Evolutionary conservation across 1,140 invertebrate genomes (phyloP), one percentile per base, ranked within the genome.

Genomic region (Drosophila seguyi): DNA sequence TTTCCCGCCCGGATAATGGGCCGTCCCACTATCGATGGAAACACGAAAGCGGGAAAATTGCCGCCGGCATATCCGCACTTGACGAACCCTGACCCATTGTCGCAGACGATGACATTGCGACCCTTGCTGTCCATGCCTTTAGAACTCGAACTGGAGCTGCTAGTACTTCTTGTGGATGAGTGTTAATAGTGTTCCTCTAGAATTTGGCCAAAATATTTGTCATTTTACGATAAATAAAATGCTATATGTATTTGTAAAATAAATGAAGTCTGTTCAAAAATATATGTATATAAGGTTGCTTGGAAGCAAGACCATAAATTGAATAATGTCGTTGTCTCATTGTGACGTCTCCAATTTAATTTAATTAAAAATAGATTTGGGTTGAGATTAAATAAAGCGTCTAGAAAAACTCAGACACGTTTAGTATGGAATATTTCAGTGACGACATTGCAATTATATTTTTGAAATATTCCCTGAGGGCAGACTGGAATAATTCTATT

Each of bases 51-150:
- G 63, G 99, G 99, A 93, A 99, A 99, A 94, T 99, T 99, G 59
- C 98, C 97, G 45, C 99, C 99, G 75, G 98, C 99, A 95, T 99
- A 99, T 79, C 99, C 99, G 94, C 99, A 99, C 94, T 99, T 99
- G 7, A 99, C 99, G 95, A 99, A 99, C 93, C 98, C 98, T 56
- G 98, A 99, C 91, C 99, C 98, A 95, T 99, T 99, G 94, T 99
- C 99, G 94, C 98, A 99, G 77, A 99, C 98, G 77, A 99, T 97
- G 53, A 99, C 98, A 96, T 98, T 98, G 91, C 97, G 96, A 78
- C 98, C 98, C 94, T 98, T 95, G 91, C 96, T 97, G 94, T 99
- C 98, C 98, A 99, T 99, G 85, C 59, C 47, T 27, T n/a, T 4
- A 8, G 13, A 47, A 16, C 7, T 47, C 2, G 6, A 22, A 14